Evolutionary conservation across 37 sponge, comb jelly and placozoan genomes (phyloP), one percentile per base, ranked within the genome.

Genomic region (Oopsacas minuta): DNA sequence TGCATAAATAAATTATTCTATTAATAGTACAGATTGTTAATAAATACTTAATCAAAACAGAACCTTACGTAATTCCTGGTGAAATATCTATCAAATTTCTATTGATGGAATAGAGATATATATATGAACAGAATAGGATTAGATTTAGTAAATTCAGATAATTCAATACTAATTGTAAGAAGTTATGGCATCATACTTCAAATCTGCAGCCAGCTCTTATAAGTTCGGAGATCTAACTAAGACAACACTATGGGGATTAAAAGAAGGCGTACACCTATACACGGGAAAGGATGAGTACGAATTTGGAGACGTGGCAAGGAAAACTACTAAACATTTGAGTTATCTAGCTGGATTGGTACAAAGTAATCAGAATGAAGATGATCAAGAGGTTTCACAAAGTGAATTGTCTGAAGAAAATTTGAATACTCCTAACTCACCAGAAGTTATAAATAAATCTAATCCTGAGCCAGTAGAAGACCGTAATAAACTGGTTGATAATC

Each of bases 221-320:
- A 61, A 61, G 30, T 61, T 61, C 30, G 75, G 75, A 61, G 75
- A 61, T 12, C 75, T 61, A 25, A 61, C 75, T 3, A 61, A 61
- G 75, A 12, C 22, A 15, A 61, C 75, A 34, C 30, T n/a, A 3
- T 25, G 75, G 5, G 75, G 32, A 34, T 34, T 61, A 3, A 61
- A 61, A 61, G 75, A 34, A 3, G 75, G 75, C 28, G 75, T 12
- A 7, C 75, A 61, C 17, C 75, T 61, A 25, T 61, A 61, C 75
- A 61, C 75, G 17, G 75, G 75, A 5, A 61, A 61, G 75, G 75
- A 61, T 5, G 17, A 61, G 75, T 61, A 61, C 30, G 32, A 61
- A 12, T 61, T 61, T 12, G 75, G 75, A 3, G 75, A 61, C 30
- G 22, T 61, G 32, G 22, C 75, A 3, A 61, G 28, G 30, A 61